Evolutionary conservation across 2,113 vertebrate genomes (phyloP).

Genomic region (Nesoenas mayeri): DNA sequence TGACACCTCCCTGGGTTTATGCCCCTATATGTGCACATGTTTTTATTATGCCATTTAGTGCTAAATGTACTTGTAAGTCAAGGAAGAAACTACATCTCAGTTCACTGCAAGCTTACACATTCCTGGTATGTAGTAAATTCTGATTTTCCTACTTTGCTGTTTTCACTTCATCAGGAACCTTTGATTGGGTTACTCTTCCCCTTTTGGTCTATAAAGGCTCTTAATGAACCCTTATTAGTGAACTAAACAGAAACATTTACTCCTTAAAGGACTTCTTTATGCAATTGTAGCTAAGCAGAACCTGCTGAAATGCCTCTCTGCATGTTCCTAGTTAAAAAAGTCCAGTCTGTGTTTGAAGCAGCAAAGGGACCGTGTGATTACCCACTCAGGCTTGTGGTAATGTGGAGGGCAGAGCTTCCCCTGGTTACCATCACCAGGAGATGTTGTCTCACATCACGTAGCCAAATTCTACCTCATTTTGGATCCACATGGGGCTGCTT

Average conservation of each 20-base stretch:
- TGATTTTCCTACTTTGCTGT: background rate
- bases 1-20: background rate
- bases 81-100: background rate
- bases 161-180: background rate
- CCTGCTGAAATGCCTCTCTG: background rate
- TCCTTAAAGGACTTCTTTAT: slow-evolving; percentile 21
- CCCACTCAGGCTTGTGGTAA: background rate
- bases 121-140: background rate
- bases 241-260: slow-evolving; percentile 52
- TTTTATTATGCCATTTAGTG: background rate
- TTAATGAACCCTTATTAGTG: slow-evolving; percentile 31
- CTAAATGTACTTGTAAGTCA: background rate
- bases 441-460: rapidly evolving
- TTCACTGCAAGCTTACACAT: background rate
- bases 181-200: slow-evolving; percentile 12
- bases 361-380: rapidly evolving
- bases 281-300: background rate
- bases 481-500: background rate
- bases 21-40: background rate
- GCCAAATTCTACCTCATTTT: background rate
- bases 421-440: background rate
- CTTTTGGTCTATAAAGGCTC: slow-evolving; percentile 15
- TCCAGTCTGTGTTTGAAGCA: background rate
- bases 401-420: background rate
- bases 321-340: background rate